Evolutionary conservation across 2,113 vertebrate species (phyloP).

Genomic region (Pluvianellus socialis): DNA sequence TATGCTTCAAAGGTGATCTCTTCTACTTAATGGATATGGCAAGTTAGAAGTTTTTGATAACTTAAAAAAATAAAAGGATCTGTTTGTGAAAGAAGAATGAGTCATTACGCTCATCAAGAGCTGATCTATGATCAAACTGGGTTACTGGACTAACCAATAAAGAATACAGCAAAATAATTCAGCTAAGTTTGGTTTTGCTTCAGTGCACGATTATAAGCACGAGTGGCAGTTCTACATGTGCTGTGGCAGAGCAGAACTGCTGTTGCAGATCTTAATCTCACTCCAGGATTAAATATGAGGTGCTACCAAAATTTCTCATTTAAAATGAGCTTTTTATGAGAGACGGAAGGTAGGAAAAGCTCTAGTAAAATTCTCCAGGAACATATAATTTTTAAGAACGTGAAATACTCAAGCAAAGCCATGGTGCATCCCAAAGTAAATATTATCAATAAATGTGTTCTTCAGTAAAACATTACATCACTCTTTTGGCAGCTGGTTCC

Average conservation of each 20-base stretch:
- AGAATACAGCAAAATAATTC: background rate
- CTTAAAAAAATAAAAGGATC: background rate
- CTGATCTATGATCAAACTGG: background rate
- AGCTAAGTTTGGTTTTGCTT: background rate
- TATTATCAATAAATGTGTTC: background rate
- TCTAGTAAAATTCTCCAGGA: background rate
- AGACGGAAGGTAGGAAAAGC: background rate
- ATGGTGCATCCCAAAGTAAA: rapidly evolving
- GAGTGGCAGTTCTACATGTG: background rate
- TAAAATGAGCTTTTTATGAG: background rate
- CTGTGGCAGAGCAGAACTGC: background rate
- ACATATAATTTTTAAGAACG: background rate
- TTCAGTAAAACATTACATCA: background rate
- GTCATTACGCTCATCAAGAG: background rate
- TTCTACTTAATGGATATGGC: background rate
- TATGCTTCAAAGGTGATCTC: background rate
- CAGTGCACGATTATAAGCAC: background rate
- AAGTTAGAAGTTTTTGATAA: background rate
- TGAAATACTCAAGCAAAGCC: background rate
- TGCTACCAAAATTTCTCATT: background rate
- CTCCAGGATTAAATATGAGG: background rate
- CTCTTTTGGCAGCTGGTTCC: slow-evolving; percentile 81
- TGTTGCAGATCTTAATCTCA: background rate
- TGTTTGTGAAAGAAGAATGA: background rate
- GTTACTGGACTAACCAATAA: background rate